phyloP scores from a whole-genome alignment of 2,888 invertebrate species.

The Dione juno region DNA sequence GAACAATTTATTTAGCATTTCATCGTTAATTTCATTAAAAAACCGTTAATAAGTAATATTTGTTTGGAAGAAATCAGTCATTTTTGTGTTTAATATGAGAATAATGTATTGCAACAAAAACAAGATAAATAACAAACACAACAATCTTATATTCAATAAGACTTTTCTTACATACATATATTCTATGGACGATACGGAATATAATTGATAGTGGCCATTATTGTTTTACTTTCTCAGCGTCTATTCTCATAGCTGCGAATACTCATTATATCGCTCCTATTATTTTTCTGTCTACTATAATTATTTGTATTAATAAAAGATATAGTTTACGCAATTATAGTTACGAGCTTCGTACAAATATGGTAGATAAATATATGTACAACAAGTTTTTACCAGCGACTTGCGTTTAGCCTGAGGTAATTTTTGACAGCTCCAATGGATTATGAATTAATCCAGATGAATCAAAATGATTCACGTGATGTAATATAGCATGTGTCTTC shows the following conservation, averaged over 20 bases:
- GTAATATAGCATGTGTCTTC: too few relatives aligned
- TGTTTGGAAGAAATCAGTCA: neutral
- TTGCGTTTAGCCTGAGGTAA: too few relatives aligned
- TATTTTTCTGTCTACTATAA: conserved; percentile 11
- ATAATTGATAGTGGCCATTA: conserved; percentile 19
- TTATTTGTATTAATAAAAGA: conserved; percentile 4
- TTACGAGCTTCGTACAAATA: neutral
- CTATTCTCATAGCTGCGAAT: conserved; percentile 9
- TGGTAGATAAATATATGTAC: neutral
- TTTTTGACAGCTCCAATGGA: too few relatives aligned
- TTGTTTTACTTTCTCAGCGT: conserved; percentile 16
- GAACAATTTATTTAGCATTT: too few relatives aligned
- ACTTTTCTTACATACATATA: neutral
- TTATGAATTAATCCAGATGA: too few relatives aligned
- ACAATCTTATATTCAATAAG: conserved; percentile 7
- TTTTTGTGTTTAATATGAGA: neutral
- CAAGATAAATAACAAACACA: neutral
- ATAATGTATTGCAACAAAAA: neutral
- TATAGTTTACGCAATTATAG: neutral
- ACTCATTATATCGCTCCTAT: neutral
- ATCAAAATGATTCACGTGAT: too few relatives aligned
- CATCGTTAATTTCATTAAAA: too few relatives aligned
- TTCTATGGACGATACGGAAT: neutral
- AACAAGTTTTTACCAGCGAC: too few relatives aligned
- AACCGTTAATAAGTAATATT: too few relatives aligned